Conservation (phyloP, 2,113 vertebrate species). For the Sminthopsis crassicaudata region DNA sequence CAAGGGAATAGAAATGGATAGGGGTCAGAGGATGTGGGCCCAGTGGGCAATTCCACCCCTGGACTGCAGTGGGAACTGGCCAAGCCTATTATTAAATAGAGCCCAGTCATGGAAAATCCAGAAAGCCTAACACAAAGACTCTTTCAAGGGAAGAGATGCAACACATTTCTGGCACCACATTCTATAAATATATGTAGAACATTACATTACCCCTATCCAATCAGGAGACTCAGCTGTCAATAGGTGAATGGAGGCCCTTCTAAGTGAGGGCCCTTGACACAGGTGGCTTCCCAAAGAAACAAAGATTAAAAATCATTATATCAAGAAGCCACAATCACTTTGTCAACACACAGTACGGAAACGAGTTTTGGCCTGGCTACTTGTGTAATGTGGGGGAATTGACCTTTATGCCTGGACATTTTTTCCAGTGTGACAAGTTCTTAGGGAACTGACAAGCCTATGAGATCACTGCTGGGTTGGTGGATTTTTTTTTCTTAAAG, state of each 20-base stretch:
- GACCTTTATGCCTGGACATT: constrained; percentile 79
- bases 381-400: constrained; percentile 64
- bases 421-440: constrained; percentile 78
- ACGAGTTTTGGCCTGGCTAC: constrained; percentile 56
- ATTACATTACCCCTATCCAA: not conserved
- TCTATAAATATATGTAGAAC: constrained; percentile 1
- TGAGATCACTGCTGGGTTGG: constrained; percentile 73
- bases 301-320: not conserved
- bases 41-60: not conserved
- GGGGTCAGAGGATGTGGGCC: not conserved
- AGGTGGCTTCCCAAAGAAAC: not conserved
- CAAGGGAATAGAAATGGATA: not conserved
- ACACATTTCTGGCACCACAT: not conserved
- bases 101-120: constrained; percentile 5
- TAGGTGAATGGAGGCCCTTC: not conserved
- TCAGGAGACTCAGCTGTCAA: not conserved
- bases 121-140: not conserved
- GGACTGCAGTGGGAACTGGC: not conserved
- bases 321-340: not conserved
- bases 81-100: not conserved
- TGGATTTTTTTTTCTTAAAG: rapidly evolving
- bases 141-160: not conserved
- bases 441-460: constrained; percentile 58
- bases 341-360: constrained; percentile 73
- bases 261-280: not conserved